Evolutionary conservation across 2,797 vertebrate genomes (phyloP), one percentile per base, ranked within the genome.

Genomic region (Thunnus albacares): DNA sequence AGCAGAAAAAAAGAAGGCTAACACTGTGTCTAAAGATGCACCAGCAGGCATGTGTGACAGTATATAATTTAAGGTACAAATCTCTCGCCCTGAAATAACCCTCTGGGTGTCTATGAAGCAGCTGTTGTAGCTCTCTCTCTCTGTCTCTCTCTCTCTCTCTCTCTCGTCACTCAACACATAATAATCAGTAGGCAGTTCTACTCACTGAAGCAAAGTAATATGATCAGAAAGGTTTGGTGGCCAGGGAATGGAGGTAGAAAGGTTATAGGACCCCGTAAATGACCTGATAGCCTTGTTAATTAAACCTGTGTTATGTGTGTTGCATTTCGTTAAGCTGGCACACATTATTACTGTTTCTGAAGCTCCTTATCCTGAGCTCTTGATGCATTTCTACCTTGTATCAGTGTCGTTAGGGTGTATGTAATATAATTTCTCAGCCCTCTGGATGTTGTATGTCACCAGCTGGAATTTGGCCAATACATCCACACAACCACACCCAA

Each of bases 401-500:
- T 69, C 26, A 22, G 35, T 24, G 61, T 68, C 43, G 24, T 60
- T 70, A 18, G 24, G 33, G 15, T 3, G 5, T 13, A 13, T 63
- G 10, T 20, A 22, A 4, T 35, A 3, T 38, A 57, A 26, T 59
- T 26, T 28, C 15, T 66, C 60, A 53, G 15, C 18, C 38, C 56
- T 55, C 61, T 68, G n/a, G 35, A 57, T 13, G 20, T 35, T 75
- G 26, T 57, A 12, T 38, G 57, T 53, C 38, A 52, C 43, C 38
- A 68, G 56, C 55, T 73, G 73, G 62, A 86, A 74, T 80, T 52
- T 62, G 74, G 24, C 68, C 60, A 63, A 12, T 66, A 43, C 52
- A 77, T 77, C 82, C 84, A 80, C 84, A 61, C 53, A 8, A 20
- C 47, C 47, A n/a, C 47, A 18, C 82, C 82, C 80, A 79, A 64